Percentiles rank a stretch among this genome's conserved stretches.
Conservation (phyloP, 2,113 vertebrate genomes). For the Ardeotis arabs region DNA sequence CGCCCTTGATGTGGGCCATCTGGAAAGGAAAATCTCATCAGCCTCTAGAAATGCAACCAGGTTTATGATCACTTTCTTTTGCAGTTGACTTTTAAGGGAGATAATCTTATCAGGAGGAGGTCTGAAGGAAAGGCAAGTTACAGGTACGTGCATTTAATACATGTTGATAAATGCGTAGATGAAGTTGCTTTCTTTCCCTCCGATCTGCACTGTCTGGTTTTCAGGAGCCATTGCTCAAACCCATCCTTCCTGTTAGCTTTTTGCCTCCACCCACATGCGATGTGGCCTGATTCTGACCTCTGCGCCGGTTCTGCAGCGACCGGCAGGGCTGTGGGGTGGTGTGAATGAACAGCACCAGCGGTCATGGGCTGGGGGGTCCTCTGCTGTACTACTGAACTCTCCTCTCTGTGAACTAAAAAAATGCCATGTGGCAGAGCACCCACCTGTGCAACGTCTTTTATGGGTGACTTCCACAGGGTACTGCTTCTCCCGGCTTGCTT, state of each 20-base stretch:
- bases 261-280: fast-evolving
- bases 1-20: constrained; percentile 73
- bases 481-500: background rate
- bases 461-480: background rate
- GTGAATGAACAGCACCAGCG: background rate
- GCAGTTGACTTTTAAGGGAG: constrained; percentile 10
- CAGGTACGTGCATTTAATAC: constrained; percentile 32
- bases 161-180: background rate
- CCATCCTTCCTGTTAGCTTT: background rate
- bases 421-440: background rate
- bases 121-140: background rate
- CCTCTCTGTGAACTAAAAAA: background rate
- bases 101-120: background rate
- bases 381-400: background rate
- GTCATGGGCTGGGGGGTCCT: fast-evolving
- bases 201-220: background rate
- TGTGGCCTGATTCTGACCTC: background rate
- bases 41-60: background rate
- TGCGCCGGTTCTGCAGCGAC: background rate
- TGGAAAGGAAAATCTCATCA: constrained; percentile 62
- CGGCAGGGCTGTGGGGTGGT: fast-evolving
- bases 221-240: background rate
- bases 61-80: constrained; percentile 17
- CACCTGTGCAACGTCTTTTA: fast-evolving
- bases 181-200: background rate